phyloP scores from a whole-genome alignment of 2,113 vertebrate species.

The Rhynchomys soricoides region DNA sequence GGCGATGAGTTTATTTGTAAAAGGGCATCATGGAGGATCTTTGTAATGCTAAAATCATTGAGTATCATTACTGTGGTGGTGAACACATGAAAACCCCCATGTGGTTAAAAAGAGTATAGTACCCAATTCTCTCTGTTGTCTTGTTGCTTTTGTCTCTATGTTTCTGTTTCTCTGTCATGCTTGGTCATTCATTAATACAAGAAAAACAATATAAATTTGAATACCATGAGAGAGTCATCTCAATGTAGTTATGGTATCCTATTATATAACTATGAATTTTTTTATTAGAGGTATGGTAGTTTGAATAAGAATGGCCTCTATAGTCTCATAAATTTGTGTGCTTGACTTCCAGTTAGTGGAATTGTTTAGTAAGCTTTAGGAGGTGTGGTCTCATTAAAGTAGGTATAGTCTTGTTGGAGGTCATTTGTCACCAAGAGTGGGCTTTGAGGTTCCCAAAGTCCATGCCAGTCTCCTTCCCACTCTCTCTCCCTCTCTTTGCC shows the following conservation, averaged over 20 bases:
- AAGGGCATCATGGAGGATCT: background rate
- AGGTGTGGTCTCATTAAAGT: background rate
- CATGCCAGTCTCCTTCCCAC: background rate
- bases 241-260: background rate
- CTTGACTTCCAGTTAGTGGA: background rate
- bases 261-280: background rate
- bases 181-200: background rate
- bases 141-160: background rate
- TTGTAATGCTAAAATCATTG: background rate
- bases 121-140: background rate
- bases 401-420: background rate
- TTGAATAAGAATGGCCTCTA: background rate
- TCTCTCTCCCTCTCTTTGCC: background rate
- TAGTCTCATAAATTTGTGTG: background rate
- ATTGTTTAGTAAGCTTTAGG: background rate
- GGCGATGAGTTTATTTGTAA: background rate
- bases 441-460: background rate
- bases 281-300: background rate
- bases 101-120: background rate
- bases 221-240: background rate
- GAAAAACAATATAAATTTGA: background rate
- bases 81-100: background rate
- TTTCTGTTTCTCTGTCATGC: background rate
- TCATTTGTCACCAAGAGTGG: too few relatives aligned
- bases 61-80: background rate